A percentile compares a stretch with the other conserved stretches of the same genome.
Evolutionary conservation across 2,797 vertebrate species (phyloP).

Genomic region (Antennarius maculatus): DNA sequence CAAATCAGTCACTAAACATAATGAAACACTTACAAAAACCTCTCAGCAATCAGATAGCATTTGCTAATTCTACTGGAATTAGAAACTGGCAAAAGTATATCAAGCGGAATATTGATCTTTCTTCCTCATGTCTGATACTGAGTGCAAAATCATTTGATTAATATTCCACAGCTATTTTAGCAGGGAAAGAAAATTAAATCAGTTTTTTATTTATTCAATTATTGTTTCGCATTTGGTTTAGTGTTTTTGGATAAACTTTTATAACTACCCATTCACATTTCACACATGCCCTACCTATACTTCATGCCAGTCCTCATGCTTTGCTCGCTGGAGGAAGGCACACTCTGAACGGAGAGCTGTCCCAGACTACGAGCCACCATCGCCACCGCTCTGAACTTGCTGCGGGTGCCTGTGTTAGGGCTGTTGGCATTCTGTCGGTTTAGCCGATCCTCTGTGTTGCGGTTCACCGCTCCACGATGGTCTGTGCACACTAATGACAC

Average conservation of each 20-base stretch:
- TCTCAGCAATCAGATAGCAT: conserved; percentile 9
- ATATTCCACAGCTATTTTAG: conserved; percentile 12
- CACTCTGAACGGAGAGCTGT: conserved; percentile 91
- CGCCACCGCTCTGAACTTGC: conserved; percentile 93
- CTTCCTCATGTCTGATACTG: conserved; percentile 1
- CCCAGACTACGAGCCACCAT: conserved; percentile 96
- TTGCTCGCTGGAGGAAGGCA: conserved; percentile 85
- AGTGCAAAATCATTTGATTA: conserved; percentile 4
- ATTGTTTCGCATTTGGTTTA: neutral
- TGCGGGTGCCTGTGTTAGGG: conserved; percentile 88
- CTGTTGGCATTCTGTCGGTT: conserved; percentile 91
- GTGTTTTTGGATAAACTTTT: conserved; percentile 2
- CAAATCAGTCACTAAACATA: neutral
- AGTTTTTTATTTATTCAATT: conserved; percentile 7
- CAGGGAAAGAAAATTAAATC: neutral
- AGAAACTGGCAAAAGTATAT: conserved; percentile 6
- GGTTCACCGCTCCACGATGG: conserved; percentile 92
- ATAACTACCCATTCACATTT: neutral
- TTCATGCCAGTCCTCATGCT: conserved; percentile 94
- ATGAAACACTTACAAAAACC: neutral
- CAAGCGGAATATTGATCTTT: conserved; percentile 1
- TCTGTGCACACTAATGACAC: conserved; percentile 97
- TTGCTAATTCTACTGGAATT: conserved; percentile 8
- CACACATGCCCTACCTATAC: conserved; percentile 87
- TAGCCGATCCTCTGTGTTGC: conserved; percentile 90